These are phyloP conservation scores for Nebria salina DNA, from an alignment of 2,888 invertebrate genomes.

Conservation along the genomic window DNA sequence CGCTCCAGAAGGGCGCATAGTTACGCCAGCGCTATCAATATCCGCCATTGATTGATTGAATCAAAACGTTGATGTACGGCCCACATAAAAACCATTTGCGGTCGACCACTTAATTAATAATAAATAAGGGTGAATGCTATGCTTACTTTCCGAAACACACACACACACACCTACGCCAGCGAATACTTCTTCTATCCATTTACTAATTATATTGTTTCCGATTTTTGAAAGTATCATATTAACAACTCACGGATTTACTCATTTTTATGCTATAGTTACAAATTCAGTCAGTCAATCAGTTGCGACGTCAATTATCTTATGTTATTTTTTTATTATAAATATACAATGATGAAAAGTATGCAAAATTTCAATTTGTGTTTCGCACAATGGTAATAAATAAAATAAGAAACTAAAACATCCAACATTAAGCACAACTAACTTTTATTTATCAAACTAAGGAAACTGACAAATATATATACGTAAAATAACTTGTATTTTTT, in stretches of 20 bases:
- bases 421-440: too few species aligned
- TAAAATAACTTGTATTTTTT: not conserved
- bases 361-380: too few species aligned
- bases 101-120: slow-evolving; percentile 15
- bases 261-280: too few species aligned
- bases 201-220: not conserved
- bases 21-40: slow-evolving; percentile 40
- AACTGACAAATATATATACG: too few species aligned
- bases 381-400: too few species aligned
- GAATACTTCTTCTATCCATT: not conserved
- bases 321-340: too few species aligned
- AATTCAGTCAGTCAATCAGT: not conserved
- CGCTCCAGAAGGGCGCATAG: slow-evolving; percentile 27
- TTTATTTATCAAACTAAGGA: too few species aligned
- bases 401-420: too few species aligned
- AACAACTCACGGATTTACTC: too few species aligned
- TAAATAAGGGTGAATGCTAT: slow-evolving; percentile 10
- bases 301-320: not conserved
- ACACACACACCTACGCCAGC: not conserved
- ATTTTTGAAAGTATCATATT: too few species aligned
- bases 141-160: not conserved
- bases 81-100: not conserved
- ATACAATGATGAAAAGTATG: too few species aligned
- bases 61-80: slow-evolving; percentile 39
- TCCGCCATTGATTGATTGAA: slow-evolving; percentile 40